phyloP scores from a whole-genome alignment of 2,888 invertebrate genomes.

The Cyclophora albipunctata region DNA sequence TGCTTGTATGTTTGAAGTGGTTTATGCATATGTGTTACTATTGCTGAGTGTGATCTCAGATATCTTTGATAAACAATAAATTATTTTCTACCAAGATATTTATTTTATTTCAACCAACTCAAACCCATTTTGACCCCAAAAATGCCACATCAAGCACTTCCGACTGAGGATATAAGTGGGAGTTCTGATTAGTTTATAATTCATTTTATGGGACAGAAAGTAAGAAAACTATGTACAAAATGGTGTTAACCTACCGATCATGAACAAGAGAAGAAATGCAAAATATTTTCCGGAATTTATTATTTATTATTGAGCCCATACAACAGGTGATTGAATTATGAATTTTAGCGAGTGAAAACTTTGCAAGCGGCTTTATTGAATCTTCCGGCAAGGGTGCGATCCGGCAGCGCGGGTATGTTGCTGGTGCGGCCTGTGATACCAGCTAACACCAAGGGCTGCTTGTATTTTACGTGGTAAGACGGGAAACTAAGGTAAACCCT shows the following conservation, averaged over 20 bases:
- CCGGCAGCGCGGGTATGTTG: conserved; percentile 69
- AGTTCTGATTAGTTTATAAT: no score
- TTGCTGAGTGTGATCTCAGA: conserved; percentile 59
- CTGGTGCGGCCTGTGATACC: conserved; percentile 64
- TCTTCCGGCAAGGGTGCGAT: conserved; percentile 72
- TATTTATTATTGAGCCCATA: no score
- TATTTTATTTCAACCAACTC: background rate
- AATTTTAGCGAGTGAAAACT: conserved; percentile 53
- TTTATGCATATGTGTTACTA: conserved; percentile 38
- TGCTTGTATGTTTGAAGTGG: conserved; percentile 10
- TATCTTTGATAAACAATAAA: conserved; percentile 51
- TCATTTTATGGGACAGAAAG: no score
- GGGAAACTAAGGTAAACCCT: conserved; percentile 75
- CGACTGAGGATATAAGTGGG: no score
- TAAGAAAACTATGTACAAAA: no score
- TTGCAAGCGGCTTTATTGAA: conserved; percentile 73
- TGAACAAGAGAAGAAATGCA: no score
- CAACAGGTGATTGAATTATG: no score
- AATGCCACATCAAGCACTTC: no score
- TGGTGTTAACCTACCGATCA: no score
- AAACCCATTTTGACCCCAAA: no score
- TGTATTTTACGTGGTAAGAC: conserved; percentile 74
- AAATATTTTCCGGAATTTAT: no score
- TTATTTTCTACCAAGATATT: conserved; percentile 38
- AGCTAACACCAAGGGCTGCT: conserved; percentile 74